Evolutionary conservation across 1,140 invertebrate genomes (phyloP).

Genomic region (Aphelinus certus): DNA sequence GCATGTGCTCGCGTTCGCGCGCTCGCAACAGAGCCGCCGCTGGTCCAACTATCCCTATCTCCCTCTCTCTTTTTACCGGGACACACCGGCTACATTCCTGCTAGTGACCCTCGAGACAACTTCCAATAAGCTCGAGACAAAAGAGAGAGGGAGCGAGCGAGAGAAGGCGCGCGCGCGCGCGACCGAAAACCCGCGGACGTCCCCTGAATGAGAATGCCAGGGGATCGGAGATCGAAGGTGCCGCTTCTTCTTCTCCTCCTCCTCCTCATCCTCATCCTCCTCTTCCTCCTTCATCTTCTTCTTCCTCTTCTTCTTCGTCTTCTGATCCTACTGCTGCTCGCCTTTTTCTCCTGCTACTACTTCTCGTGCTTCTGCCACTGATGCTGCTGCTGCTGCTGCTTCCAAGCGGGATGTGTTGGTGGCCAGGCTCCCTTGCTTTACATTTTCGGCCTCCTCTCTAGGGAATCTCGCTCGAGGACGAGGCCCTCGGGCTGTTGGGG

Average conservation of each 20-base stretch:
- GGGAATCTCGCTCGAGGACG: neutral
- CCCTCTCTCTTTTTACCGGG: slow-evolving; percentile 46
- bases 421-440: neutral
- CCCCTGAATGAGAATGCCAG: slow-evolving; percentile 38
- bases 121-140: slow-evolving; percentile 43
- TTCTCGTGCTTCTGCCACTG: neutral
- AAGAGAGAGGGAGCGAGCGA: slow-evolving; percentile 19
- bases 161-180: slow-evolving; percentile 17
- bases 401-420: neutral
- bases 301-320: neutral
- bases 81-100: slow-evolving; percentile 58
- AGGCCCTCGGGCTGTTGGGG: too few species aligned
- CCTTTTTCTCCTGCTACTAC: too few species aligned
- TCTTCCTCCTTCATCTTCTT: neutral
- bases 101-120: slow-evolving; percentile 58
- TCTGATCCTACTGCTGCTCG: neutral
- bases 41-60: slow-evolving; percentile 43
- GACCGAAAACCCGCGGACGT: slow-evolving; percentile 32
- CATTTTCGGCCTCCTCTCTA: neutral
- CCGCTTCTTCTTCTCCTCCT: slow-evolving; percentile 22
- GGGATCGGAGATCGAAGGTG: slow-evolving; percentile 26
- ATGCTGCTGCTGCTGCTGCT: neutral
- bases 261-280: too few species aligned
- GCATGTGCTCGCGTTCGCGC: slow-evolving; percentile 57
- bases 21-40: slow-evolving; percentile 6